These are phyloP conservation scores for Sarcophaga variegata DNA, from an alignment of 2,888 invertebrate species.

Conservation along the genomic window DNA sequence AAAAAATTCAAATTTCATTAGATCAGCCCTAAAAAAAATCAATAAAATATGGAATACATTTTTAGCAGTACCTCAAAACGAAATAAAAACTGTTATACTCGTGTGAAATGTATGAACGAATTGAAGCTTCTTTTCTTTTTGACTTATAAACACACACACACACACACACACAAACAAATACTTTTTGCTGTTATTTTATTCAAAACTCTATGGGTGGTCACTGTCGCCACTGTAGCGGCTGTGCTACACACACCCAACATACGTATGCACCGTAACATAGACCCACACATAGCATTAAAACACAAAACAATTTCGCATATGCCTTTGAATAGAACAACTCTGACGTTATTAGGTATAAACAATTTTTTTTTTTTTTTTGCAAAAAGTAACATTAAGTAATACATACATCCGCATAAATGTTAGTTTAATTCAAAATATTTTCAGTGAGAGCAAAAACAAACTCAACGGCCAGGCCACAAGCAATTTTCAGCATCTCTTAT, in stretches of 20 bases:
- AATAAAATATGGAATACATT: not conserved
- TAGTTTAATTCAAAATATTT: slow-evolving; percentile 2
- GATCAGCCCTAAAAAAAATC: not conserved
- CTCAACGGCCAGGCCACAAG: slow-evolving; percentile 26
- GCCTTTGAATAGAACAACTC: slow-evolving; percentile 10
- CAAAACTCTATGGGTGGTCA: slow-evolving; percentile 69
- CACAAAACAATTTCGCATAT: slow-evolving; percentile 11
- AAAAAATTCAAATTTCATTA: too few species aligned
- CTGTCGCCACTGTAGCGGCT: slow-evolving; percentile 70
- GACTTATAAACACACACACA: not conserved
- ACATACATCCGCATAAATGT: not conserved
- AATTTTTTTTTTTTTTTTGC: slow-evolving; percentile 41
- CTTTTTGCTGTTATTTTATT: slow-evolving; percentile 38
- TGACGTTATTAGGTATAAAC: slow-evolving; percentile 44
- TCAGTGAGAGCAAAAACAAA: slow-evolving; percentile 11
- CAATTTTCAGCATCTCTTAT: slow-evolving; percentile 44
- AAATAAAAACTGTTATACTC: slow-evolving; percentile 1
- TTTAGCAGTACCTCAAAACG: too few species aligned
- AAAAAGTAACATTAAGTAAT: not conserved
- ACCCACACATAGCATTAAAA: not conserved
- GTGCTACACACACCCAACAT: slow-evolving; percentile 32
- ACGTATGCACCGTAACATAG: slow-evolving; percentile 16
- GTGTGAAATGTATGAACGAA: slow-evolving; percentile 26
- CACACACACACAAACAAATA: not conserved
- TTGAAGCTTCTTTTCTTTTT: slow-evolving; percentile 30